Conservation (phyloP, 2,888 invertebrate species). For the Spodoptera exigua region DNA sequence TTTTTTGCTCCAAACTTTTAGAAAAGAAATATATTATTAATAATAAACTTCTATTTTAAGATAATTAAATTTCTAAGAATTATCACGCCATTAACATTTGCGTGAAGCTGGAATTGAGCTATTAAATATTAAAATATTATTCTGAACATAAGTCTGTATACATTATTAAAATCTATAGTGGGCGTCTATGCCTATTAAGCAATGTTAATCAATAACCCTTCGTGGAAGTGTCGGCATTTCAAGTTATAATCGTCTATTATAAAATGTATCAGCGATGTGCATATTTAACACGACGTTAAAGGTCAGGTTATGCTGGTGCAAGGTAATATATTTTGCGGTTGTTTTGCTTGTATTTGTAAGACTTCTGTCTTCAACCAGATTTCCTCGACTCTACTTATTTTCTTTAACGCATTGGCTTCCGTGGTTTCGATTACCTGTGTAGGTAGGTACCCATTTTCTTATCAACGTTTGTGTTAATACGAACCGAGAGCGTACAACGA, state of each 20-base stretch:
- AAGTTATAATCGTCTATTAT: no score
- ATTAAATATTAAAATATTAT: slow-evolving; percentile 1
- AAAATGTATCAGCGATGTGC: no score
- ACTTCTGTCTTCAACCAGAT: slow-evolving; percentile 13
- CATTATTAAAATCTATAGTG: slow-evolving; percentile 9
- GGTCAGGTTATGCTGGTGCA: no score
- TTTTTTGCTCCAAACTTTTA: no score
- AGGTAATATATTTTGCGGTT: no score
- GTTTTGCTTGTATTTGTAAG: slow-evolving; percentile 12
- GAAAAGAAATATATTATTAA: no score
- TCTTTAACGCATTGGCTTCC: slow-evolving; percentile 19
- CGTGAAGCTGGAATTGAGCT: no score
- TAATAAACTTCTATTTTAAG: no score
- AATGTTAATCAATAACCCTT: slow-evolving; percentile 8
- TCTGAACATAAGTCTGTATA: neutral
- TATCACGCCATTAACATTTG: no score
- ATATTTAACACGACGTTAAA: no score
- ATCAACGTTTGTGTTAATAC: slow-evolving; percentile 16
- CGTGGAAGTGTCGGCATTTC: neutral
- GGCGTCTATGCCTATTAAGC: neutral
- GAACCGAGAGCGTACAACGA: slow-evolving; percentile 10
- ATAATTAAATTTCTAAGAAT: no score
- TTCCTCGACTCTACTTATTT: slow-evolving; percentile 7
- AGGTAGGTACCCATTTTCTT: neutral
- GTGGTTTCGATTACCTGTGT: slow-evolving; percentile 16